phyloP scores from a whole-genome alignment of 2,888 invertebrate species.

The Pycnomerus fuliginosus region DNA sequence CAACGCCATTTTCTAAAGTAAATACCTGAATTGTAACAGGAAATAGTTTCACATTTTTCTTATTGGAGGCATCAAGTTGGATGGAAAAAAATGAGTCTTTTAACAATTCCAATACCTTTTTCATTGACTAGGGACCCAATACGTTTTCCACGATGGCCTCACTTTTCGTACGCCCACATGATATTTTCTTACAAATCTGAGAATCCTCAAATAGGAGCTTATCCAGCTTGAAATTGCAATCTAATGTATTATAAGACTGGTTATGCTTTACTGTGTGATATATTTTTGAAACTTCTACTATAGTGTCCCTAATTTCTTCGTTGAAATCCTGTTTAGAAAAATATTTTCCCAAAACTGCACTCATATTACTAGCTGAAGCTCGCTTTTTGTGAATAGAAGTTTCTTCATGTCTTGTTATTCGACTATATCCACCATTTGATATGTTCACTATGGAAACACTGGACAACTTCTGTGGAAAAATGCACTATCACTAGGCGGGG shows the following conservation, averaged over 20 bases:
- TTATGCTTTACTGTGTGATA: not conserved
- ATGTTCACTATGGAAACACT: no score
- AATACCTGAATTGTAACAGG: conserved; percentile 1
- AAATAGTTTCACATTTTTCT: conserved; percentile 1
- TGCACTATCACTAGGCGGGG: no score
- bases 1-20: not conserved
- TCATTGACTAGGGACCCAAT: not conserved
- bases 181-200: not conserved
- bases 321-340: no score
- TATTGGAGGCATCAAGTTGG: not conserved
- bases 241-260: conserved; percentile 1
- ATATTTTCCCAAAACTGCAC: no score
- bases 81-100: not conserved
- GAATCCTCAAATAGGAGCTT: not conserved
- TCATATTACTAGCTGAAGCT: no score
- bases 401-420: no score
- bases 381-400: no score
- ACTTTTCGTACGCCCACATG: not conserved
- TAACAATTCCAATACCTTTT: not conserved
- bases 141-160: conserved; percentile 1
- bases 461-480: no score
- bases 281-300: not conserved
- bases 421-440: no score
- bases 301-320: not conserved
- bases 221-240: not conserved